Conservation (phyloP, 2,113 vertebrate species). For the Morphnarchus princeps region DNA sequence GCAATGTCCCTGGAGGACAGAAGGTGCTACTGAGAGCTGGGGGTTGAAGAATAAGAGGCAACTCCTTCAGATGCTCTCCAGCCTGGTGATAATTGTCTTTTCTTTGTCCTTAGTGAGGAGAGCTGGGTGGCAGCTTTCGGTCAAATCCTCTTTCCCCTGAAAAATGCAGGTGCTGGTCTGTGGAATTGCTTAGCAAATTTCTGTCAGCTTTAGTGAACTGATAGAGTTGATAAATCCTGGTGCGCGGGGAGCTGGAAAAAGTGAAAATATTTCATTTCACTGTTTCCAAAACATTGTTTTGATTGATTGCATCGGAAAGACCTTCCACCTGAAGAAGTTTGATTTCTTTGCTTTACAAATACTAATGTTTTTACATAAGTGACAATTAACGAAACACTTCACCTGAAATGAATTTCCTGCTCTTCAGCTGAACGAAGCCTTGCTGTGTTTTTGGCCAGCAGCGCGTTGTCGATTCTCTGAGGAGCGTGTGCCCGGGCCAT, state of each 20-base stretch:
- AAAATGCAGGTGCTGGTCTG: background rate
- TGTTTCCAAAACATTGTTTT: background rate
- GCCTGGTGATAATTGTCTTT: background rate
- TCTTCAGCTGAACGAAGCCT: background rate
- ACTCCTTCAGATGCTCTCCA: background rate
- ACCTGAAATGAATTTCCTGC: background rate
- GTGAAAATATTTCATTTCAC: background rate
- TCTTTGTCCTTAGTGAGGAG: background rate
- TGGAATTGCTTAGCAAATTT: background rate
- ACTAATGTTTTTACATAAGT: background rate
- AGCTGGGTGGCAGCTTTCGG: background rate
- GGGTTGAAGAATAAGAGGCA: background rate
- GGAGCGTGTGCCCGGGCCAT: fast-evolving
- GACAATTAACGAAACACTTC: fast-evolving
- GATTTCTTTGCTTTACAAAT: background rate
- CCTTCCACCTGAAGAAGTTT: background rate
- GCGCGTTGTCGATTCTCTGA: fast-evolving
- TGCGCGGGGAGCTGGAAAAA: background rate
- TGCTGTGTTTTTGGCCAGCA: fast-evolving
- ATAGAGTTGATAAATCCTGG: background rate
- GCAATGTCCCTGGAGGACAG: background rate
- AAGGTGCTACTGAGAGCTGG: background rate
- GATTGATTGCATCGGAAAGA: background rate
- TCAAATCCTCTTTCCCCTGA: background rate
- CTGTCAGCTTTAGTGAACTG: background rate